phyloP scores from a whole-genome alignment of 2,888 invertebrate species.

The Taenaris catops region DNA sequence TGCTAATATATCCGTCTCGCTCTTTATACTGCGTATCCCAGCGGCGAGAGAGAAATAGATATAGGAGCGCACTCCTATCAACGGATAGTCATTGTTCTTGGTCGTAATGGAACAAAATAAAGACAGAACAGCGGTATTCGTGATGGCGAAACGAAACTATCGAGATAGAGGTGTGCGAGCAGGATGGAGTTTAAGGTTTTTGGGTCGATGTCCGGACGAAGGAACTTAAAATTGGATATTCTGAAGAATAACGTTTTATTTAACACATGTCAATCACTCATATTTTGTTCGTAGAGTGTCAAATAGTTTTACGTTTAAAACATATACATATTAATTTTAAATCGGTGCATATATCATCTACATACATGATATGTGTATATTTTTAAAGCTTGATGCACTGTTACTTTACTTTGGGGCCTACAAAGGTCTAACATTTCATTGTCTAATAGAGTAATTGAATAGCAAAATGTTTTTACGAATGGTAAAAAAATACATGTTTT shows the following conservation, averaged over 20 bases:
- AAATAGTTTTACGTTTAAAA: too few relatives aligned
- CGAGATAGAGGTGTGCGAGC: conserved; percentile 39
- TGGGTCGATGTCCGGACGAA: conserved; percentile 75
- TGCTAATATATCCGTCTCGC: conserved; percentile 48
- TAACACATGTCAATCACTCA: conserved; percentile 25
- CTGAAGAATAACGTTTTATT: conserved; percentile 59
- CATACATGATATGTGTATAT: too few relatives aligned
- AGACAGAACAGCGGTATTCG: conserved; percentile 77
- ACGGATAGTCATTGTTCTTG: conserved; percentile 75
- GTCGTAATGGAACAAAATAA: conserved; percentile 76
- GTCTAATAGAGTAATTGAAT: too few relatives aligned
- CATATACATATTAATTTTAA: too few relatives aligned
- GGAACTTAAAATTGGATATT: conserved; percentile 72
- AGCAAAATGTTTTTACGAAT: too few relatives aligned
- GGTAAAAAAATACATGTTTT: too few relatives aligned
- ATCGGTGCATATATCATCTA: too few relatives aligned
- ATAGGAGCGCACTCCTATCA: conserved; percentile 57
- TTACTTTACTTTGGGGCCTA: too few relatives aligned
- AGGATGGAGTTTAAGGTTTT: conserved; percentile 61
- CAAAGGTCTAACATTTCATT: too few relatives aligned
- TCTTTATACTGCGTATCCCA: conserved; percentile 29
- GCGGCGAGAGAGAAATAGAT: conserved; percentile 52
- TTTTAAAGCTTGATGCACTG: too few relatives aligned
- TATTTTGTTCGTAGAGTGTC: background rate
- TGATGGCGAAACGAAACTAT: conserved; percentile 67